phyloP scores from a whole-genome alignment of 2,888 invertebrate species.

The Selenia dentaria region DNA sequence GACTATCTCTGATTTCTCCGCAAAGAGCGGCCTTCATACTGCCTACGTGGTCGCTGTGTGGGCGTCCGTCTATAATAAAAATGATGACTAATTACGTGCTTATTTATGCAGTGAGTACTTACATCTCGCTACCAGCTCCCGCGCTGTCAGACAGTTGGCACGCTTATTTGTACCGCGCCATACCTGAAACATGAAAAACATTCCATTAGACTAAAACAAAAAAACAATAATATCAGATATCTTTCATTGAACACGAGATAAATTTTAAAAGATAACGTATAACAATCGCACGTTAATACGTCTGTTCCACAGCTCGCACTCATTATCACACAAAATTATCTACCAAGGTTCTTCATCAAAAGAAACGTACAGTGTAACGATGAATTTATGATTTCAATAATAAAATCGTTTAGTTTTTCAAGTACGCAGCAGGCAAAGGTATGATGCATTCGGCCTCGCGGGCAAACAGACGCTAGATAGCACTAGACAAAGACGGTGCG shows the following conservation, averaged over 20 bases:
- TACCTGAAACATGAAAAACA: slow-evolving; percentile 57
- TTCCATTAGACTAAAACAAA: slow-evolving; percentile 23
- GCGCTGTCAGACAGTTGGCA: slow-evolving; percentile 57
- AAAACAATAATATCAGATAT: slow-evolving; percentile 15
- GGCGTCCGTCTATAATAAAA: slow-evolving; percentile 23
- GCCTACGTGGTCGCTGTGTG: slow-evolving; percentile 10
- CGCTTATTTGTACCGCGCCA: slow-evolving; percentile 65
- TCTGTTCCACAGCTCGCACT: slow-evolving; percentile 38
- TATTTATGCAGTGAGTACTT: slow-evolving; percentile 42
- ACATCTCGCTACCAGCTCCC: slow-evolving; percentile 63
- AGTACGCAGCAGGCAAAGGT: slow-evolving; percentile 67
- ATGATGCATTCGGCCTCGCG: slow-evolving; percentile 83
- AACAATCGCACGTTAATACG: slow-evolving; percentile 28
- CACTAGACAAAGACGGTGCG: slow-evolving; percentile 83
- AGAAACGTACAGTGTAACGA: slow-evolving; percentile 50
- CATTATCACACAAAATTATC: slow-evolving; percentile 56
- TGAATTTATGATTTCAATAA: slow-evolving; percentile 65
- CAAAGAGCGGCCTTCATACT: slow-evolving; percentile 17
- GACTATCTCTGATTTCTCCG: too few species aligned
- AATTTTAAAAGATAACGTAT: slow-evolving; percentile 11
- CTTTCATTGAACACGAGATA: slow-evolving; percentile 15
- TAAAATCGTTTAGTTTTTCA: slow-evolving; percentile 63
- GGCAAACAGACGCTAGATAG: slow-evolving; percentile 81
- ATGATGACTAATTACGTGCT: slow-evolving; percentile 17
- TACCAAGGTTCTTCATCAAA: slow-evolving; percentile 57